Conservation (phyloP, 2,113 vertebrate species). For the Sapayoa aenigma region DNA sequence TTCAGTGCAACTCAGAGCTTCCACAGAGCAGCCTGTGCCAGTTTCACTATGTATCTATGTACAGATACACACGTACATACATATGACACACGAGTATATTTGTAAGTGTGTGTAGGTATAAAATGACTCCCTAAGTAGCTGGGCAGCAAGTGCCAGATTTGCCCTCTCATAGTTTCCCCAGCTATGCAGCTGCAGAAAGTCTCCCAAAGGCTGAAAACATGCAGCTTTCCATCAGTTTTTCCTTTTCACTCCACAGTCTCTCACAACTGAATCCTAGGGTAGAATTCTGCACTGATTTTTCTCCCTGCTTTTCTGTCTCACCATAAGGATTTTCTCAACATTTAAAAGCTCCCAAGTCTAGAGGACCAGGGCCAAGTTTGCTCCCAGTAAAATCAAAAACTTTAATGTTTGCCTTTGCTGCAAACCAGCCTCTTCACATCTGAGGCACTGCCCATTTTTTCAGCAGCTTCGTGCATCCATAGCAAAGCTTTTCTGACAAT, state of each 20-base stretch:
- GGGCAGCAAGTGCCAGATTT: neutral
- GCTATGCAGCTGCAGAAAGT: neutral
- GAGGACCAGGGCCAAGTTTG: neutral
- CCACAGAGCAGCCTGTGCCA: neutral
- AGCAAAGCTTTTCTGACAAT: neutral
- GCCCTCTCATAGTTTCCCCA: neutral
- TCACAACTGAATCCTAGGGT: neutral
- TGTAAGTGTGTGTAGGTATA: neutral
- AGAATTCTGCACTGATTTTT: neutral
- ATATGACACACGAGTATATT: neutral
- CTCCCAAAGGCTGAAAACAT: neutral
- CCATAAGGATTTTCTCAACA: neutral
- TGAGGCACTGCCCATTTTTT: neutral
- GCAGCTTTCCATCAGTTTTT: neutral
- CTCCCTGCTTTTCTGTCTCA: neutral
- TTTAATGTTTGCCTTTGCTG: neutral
- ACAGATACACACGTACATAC: accelerated
- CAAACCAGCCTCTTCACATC: neutral
- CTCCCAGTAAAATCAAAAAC: neutral
- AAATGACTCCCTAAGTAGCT: neutral
- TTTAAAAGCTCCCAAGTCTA: neutral
- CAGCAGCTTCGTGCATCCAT: neutral
- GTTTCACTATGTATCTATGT: neutral
- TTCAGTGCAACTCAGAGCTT: neutral
- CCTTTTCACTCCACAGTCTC: neutral